Evolutionary conservation across 2,888 invertebrate genomes (phyloP).

Genomic region (Eubasilissa splendida): DNA sequence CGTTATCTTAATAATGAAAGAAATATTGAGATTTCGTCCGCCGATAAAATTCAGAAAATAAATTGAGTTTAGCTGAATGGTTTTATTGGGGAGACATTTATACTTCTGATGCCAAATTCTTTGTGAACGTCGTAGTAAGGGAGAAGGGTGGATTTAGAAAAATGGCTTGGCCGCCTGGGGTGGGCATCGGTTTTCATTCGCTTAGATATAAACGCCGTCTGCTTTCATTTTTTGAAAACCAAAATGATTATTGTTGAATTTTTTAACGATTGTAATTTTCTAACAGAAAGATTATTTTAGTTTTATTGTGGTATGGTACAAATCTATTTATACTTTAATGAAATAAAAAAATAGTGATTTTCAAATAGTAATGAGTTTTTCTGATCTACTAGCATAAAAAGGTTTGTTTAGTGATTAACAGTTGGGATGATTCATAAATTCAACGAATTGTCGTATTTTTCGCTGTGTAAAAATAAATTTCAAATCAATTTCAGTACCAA

Average conservation of each 20-base stretch:
- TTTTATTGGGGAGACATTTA: slow-evolving; percentile 55
- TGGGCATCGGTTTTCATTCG: slow-evolving; percentile 1
- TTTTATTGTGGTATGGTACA: too few species aligned
- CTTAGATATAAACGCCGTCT: slow-evolving; percentile 39
- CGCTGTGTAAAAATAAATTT: too few species aligned
- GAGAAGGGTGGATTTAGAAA: slow-evolving; percentile 38
- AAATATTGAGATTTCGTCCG: slow-evolving; percentile 53
- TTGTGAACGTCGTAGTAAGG: slow-evolving; percentile 2
- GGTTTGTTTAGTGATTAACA: too few species aligned
- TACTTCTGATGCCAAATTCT: slow-evolving; percentile 33
- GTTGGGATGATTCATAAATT: too few species aligned
- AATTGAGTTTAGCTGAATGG: slow-evolving; percentile 56
- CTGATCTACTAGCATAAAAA: too few species aligned
- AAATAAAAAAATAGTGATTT: too few species aligned
- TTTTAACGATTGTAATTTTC: too few species aligned
- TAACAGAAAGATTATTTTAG: too few species aligned
- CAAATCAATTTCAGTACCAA: too few species aligned
- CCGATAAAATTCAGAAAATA: slow-evolving; percentile 55
- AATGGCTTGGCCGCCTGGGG: slow-evolving; percentile 49
- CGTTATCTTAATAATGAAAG: slow-evolving; percentile 52
- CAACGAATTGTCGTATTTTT: too few species aligned
- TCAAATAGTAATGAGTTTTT: too few species aligned
- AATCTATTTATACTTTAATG: too few species aligned
- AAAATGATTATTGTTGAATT: neutral
- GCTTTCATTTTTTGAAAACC: slow-evolving; percentile 16